These are phyloP conservation scores for Enteromius radiatus DNA, from an alignment of 2,797 vertebrate species.

Conservation along the genomic window DNA sequence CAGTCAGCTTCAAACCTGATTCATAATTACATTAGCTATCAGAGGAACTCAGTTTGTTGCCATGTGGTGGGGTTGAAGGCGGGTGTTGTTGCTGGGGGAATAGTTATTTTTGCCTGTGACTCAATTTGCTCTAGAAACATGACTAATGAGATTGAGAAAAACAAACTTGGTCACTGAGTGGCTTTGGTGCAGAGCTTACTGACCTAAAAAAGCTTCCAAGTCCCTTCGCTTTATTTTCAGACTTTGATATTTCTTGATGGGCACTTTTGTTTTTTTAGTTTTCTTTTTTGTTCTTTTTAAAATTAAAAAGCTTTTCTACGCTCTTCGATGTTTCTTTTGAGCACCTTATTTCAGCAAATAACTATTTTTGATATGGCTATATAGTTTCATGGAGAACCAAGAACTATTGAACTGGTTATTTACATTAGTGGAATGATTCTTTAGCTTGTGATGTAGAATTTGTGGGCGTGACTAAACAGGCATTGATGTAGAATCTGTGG, in stretches of 20 bases:
- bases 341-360: background rate
- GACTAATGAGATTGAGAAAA: conserved; percentile 61
- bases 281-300: background rate
- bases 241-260: background rate
- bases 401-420: background rate
- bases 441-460: no score
- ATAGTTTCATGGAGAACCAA: background rate
- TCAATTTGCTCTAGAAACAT: conserved; percentile 52
- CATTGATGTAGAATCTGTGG: no score
- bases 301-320: background rate
- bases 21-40: conserved; percentile 51
- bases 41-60: conserved; percentile 53
- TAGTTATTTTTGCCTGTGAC: conserved; percentile 51
- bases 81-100: conserved; percentile 33
- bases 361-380: background rate
- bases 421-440: no score
- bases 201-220: conserved; percentile 31
- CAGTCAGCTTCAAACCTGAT: conserved; percentile 54
- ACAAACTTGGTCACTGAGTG: conserved; percentile 25
- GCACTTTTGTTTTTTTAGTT: background rate
- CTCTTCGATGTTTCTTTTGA: background rate
- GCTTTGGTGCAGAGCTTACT: conserved; percentile 42
- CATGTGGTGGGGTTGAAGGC: conserved; percentile 38
- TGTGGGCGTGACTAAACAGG: no score
- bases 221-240: conserved; percentile 12